Conservation (phyloP, 53 echinoderm and acorn worm species). For the Stichopus horrens region DNA sequence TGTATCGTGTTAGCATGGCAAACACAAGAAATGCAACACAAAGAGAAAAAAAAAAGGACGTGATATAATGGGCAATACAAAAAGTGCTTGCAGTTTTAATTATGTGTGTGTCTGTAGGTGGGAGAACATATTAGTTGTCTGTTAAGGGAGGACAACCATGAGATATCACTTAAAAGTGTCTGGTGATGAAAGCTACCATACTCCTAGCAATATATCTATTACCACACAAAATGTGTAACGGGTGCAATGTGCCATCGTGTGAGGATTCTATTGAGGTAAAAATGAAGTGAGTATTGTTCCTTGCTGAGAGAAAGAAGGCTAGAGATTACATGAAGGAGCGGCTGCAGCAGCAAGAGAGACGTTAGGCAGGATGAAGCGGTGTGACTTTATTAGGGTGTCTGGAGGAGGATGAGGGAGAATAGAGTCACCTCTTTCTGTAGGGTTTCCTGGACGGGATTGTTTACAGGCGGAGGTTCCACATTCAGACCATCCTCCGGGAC, state of each 20-base stretch:
- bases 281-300: background rate
- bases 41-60: too few relatives aligned
- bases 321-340: background rate
- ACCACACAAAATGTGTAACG: background rate
- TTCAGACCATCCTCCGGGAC: background rate
- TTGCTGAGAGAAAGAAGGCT: background rate
- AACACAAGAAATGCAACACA: too few relatives aligned
- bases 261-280: background rate
- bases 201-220: too few relatives aligned
- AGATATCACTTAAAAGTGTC: too few relatives aligned
- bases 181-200: too few relatives aligned
- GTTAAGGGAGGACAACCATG: too few relatives aligned
- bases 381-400: background rate
- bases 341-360: background rate
- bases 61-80: too few relatives aligned
- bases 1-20: too few relatives aligned
- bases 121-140: too few relatives aligned
- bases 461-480: background rate
- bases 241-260: background rate
- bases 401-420: background rate
- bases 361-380: background rate
- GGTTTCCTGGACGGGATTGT: background rate
- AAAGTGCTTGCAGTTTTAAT: too few relatives aligned
- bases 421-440: conserved; percentile 7
- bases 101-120: too few relatives aligned